Base-by-base conservation (phyloP, 2,113 vertebrate species). In the Saimiri boliviensis region DNA sequence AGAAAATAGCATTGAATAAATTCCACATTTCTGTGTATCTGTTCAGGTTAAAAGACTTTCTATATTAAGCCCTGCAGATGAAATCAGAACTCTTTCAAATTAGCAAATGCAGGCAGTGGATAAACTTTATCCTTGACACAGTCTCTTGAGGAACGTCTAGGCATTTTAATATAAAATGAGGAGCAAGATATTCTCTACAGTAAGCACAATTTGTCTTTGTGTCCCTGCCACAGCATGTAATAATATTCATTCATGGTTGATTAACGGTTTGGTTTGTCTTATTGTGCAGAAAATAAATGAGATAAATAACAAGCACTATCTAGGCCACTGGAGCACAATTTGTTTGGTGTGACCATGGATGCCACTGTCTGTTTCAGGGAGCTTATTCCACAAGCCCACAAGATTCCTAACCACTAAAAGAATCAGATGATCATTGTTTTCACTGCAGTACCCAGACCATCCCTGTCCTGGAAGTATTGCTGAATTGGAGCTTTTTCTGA, bases 141-240 rank as follows among this genome's bases (percentile, higher is more conserved):
- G 20, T 97, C 96, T 96, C 97, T 80, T 32, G 83, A 86, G 97
- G 97, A 40, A 76, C 21, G 20, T 93, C 68, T 52, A 79, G 56
- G 81, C 56, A 32, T 96, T 97, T 97, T 66, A 84, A 76, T 85
- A 70, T 79, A 58, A 96, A 95, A 73, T 10, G 23, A 93, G 89
- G 45, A 82, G 56, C 77, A 10, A 76, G 77, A 68, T 35, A 42
- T 84, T 96, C 89, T 97, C 79, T 79, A 40, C 5, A 8, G 94
- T 45, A 92, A 97, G 74, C 45, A 21, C 90, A 21, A 32, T 95
- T 90, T 94, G 66, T 82, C 93, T 92, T 56, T 86, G 81, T 35
- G 77, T 92, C 73, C 95, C 60, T 45, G 66, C 30, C 52, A 96
- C 95, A 42, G 85, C 91, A 2, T 49, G 74, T 52, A 60, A 86